A percentile compares a stretch with the other conserved stretches of the same genome.
Conservation (phyloP, 1,140 invertebrate genomes). For the Calosoma granatense region DNA sequence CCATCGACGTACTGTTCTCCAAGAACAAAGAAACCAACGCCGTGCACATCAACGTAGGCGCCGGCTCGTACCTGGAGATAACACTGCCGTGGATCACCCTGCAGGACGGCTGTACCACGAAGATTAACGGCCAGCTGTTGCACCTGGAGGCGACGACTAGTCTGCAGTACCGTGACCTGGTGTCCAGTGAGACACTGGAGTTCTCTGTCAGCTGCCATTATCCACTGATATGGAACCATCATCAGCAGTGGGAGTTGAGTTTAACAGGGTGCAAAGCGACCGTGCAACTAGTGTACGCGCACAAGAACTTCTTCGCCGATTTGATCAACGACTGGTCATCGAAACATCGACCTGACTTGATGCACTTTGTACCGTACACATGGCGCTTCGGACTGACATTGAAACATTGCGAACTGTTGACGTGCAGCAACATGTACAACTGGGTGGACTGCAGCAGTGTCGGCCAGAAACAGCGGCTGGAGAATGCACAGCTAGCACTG, state of each 20-base stretch:
- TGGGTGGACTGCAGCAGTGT: conserved; percentile 97
- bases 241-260: conserved; percentile 84
- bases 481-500: conserved; percentile 88
- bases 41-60: conserved; percentile 85
- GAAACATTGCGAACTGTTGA: conserved; percentile 93
- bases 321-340: conserved; percentile 94
- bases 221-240: conserved; percentile 88
- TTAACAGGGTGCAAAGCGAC: conserved; percentile 91
- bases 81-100: conserved; percentile 89
- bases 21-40: conserved; percentile 96
- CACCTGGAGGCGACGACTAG: conserved; percentile 92
- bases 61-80: conserved; percentile 89
- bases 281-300: conserved; percentile 82
- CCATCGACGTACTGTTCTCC: conserved; percentile 91
- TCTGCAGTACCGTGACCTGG: conserved; percentile 80
- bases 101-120: conserved; percentile 77
- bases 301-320: conserved; percentile 93
- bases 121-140: conserved; percentile 84
- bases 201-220: conserved; percentile 81
- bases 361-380: conserved; percentile 94
- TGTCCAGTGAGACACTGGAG: conserved; percentile 90
- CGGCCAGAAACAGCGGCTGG: conserved; percentile 53
- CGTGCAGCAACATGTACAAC: conserved; percentile 93
- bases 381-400: conserved; percentile 86
- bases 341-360: conserved; percentile 79